These are phyloP conservation scores for Octodonta nipae DNA, from an alignment of 2,888 invertebrate species.

Conservation along the genomic window DNA sequence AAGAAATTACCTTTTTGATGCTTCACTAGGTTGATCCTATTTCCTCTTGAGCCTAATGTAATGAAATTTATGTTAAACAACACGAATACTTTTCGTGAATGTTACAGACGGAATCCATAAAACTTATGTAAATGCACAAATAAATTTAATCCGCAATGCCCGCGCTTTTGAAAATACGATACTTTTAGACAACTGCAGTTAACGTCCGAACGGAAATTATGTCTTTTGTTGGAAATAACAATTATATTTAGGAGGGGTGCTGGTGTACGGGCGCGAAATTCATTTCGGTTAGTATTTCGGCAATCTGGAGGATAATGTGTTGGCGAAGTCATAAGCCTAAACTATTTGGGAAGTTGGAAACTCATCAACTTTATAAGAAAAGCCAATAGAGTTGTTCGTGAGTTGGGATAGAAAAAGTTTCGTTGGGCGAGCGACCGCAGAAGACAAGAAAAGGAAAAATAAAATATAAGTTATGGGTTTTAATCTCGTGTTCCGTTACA, in stretches of 20 bases:
- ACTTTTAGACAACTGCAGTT: not conserved
- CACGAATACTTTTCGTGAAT: too few species aligned
- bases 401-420: constrained; percentile 2
- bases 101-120: constrained; percentile 1
- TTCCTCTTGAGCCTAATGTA: too few species aligned
- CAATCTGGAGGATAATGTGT: constrained; percentile 9
- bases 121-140: constrained; percentile 1
- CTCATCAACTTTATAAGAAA: constrained; percentile 21
- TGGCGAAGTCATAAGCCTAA: constrained; percentile 16
- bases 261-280: constrained; percentile 1
- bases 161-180: not conserved
- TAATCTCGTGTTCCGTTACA: constrained; percentile 33
- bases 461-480: constrained; percentile 39
- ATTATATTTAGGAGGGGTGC: not conserved
- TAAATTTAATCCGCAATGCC: not conserved
- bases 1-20: too few species aligned
- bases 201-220: constrained; percentile 2
- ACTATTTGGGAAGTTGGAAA: constrained; percentile 20
- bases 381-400: constrained; percentile 1
- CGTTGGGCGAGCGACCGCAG: constrained; percentile 16
- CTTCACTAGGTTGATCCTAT: too few species aligned
- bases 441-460: constrained; percentile 28
- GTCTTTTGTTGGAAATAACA: not conserved
- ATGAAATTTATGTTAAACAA: too few species aligned
- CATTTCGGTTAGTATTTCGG: constrained; percentile 2